Evolutionary conservation across 2,113 vertebrate genomes (phyloP), one percentile per base, ranked within the genome.

Genomic region (Brachyistius frenatus): DNA sequence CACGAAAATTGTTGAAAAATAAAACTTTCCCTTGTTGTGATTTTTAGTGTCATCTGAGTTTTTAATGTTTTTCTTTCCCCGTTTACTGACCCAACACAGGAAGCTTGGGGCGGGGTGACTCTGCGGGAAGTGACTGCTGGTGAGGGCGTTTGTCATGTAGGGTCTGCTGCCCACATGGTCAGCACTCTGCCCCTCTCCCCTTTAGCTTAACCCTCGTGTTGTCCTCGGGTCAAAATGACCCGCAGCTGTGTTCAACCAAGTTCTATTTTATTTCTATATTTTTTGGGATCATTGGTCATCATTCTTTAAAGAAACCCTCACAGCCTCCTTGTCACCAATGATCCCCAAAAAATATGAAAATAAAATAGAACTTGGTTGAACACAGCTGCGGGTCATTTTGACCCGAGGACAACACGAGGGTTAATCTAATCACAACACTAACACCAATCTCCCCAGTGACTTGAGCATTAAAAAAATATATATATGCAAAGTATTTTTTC

Each of bases 41-140:
- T 44, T 56, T 32, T 56, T 32, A 0, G 23, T 62, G 44, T 58
- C 37, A 10, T 73, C 44, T 69, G 3, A 23, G 9, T 46, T 55
- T 60, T 64, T 37, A 30, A 23, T 44, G 56, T 5, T 66, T 3
- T 39, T 35, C 4, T 10, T 46, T 61, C 44, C 47, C 33, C 47
- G 36, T 72, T 63, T 33, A 60, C 33, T 65, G 71, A 46, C 23
- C 66, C 47, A 83, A 71, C 67, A 85, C 74, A 90, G 82, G 85
- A 88, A 87, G 73, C 70, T 35, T 7, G 52, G 23, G 55, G 80
- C 47, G 58, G 53, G 66, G 58, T 14, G 31, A 66, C 81, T 67
- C 70, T 71, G 86, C 89, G 91, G 92, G 93, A 91, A 83, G 91
- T 62, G 37, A 49, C 55, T 67, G 35, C 54, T 78, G 70, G 64